A percentile compares a stretch with the other conserved stretches of the same genome.
Conservation (phyloP, 2,113 vertebrate species). For the Rhabdornis inornatus region DNA sequence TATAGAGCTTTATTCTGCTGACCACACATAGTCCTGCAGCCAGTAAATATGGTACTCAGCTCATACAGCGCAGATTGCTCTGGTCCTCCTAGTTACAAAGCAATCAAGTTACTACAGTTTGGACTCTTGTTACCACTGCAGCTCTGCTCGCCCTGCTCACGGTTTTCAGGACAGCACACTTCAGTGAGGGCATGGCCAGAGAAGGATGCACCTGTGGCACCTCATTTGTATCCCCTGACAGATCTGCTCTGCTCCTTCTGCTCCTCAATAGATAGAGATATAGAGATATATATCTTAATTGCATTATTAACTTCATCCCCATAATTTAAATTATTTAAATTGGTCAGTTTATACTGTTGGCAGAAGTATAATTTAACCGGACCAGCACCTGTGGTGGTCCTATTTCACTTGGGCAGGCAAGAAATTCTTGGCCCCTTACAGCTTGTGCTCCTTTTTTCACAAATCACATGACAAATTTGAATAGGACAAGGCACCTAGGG, state of each 20-base stretch:
- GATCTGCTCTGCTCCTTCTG: neutral
- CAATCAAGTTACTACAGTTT: neutral
- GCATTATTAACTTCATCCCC: neutral
- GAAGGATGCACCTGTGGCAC: neutral
- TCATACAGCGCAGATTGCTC: neutral
- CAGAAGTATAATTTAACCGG: neutral
- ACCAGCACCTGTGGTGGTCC: neutral
- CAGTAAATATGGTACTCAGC: neutral
- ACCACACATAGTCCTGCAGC: neutral
- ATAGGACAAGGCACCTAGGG: neutral
- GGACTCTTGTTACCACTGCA: neutral
- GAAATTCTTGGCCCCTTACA: neutral
- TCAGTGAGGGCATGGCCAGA: neutral
- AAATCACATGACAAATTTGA: neutral
- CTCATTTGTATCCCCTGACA: neutral
- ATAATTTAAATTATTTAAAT: neutral
- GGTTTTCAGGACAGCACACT: rapidly evolving
- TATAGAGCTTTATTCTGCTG: neutral
- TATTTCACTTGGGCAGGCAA: neutral
- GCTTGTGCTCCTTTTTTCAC: neutral
- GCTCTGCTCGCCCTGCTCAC: rapidly evolving
- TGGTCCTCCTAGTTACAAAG: neutral
- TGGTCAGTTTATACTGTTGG: neutral
- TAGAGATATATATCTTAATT: neutral
- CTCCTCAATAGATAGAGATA: neutral